phyloP scores from a whole-genome alignment of 1,140 invertebrate genomes.

The Oedothorax gibbosus region DNA sequence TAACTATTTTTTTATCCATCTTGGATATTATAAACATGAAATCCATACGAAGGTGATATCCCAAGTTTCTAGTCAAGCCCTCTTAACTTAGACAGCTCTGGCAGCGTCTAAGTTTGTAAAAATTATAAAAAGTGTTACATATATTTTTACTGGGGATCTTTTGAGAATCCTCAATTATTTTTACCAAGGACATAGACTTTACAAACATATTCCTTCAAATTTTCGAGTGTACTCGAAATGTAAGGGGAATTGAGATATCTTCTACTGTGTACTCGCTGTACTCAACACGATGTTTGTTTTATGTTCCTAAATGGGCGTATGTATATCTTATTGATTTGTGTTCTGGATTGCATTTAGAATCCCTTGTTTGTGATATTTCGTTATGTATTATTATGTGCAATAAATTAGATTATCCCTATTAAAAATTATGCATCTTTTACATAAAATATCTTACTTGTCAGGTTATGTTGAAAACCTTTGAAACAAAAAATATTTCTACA shows the following conservation, averaged over 20 bases:
- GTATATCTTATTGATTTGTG: conserved; percentile 23
- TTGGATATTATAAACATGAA: too few species aligned
- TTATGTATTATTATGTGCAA: conserved; percentile 34
- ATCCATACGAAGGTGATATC: too few species aligned
- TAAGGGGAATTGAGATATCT: too few species aligned
- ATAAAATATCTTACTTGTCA: not conserved
- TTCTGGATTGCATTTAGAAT: conserved; percentile 18
- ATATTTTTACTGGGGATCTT: conserved; percentile 47
- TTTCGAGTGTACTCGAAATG: too few species aligned
- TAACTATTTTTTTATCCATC: too few species aligned
- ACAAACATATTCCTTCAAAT: not conserved
- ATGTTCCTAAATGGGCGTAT: conserved; percentile 35
- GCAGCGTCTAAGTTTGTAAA: conserved; percentile 41
- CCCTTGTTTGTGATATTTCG: conserved; percentile 39
- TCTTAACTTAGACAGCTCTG: conserved; percentile 28
- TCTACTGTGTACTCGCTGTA: conserved; percentile 53
- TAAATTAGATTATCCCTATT: conserved; percentile 39
- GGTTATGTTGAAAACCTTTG: too few species aligned
- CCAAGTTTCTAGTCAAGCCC: too few species aligned
- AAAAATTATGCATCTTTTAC: not conserved
- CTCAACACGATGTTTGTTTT: conserved; percentile 22
- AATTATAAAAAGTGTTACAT: conserved; percentile 48
- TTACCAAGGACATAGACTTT: conserved; percentile 38
- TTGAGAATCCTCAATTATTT: conserved; percentile 22
- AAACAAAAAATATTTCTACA: too few species aligned